Evolutionary conservation across 35 echinoderm and acorn worm genomes (phyloP).

Genomic region (Patiria miniata): DNA sequence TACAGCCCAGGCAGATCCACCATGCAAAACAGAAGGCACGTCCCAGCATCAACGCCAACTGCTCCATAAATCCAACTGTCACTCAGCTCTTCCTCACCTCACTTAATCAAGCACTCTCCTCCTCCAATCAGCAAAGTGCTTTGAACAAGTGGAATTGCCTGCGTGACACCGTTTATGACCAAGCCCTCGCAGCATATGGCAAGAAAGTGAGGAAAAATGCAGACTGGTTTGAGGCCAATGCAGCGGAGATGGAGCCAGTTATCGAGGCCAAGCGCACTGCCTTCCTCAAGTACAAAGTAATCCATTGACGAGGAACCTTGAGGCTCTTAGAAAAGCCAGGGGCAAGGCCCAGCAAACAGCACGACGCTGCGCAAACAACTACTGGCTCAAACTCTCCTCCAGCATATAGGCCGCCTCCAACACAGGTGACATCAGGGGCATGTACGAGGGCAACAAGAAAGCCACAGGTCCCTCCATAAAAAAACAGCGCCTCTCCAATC

Average conservation of each 20-base stretch:
- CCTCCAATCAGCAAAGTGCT: not conserved
- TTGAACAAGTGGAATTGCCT: not conserved
- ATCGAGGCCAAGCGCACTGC: conserved; percentile 46
- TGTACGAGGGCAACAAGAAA: conserved; percentile 20
- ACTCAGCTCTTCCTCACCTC: not conserved
- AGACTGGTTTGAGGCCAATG: not conserved
- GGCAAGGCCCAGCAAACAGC: conserved; percentile 3
- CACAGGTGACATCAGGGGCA: too few species aligned
- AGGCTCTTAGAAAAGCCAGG: not conserved
- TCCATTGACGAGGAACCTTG: not conserved
- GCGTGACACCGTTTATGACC: conserved; percentile 14
- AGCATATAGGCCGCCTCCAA: not conserved
- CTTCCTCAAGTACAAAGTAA: not conserved
- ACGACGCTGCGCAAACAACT: not conserved
- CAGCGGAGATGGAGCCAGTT: not conserved
- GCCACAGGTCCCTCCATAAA: not conserved
- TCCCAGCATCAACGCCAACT: not conserved
- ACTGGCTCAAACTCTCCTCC: not conserved
- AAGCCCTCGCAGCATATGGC: conserved; percentile 25
- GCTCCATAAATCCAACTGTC: not conserved
- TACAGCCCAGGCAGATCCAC: conserved; percentile 24
- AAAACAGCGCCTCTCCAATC: conserved; percentile 7
- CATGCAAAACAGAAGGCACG: not conserved
- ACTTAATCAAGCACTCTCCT: not conserved
- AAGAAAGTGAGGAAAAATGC: not conserved